Conservation (phyloP, 2,797 vertebrate species). For the Martes flavigula region DNA sequence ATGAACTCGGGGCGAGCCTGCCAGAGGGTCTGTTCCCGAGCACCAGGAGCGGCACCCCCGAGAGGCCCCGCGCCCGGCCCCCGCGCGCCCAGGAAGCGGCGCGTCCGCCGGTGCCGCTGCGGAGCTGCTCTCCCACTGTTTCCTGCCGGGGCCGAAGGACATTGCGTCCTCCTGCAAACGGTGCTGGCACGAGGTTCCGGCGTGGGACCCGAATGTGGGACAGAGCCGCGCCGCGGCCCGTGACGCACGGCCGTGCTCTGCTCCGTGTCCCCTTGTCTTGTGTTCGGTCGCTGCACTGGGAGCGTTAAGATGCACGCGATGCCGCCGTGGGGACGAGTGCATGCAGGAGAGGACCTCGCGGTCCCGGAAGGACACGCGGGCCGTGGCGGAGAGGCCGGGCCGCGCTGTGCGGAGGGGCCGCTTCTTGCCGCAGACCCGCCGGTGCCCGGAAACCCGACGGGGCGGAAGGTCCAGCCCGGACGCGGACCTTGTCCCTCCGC, state of each 20-base stretch:
- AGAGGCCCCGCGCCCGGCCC: rapidly evolving
- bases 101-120: not conserved
- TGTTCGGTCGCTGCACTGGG: not conserved
- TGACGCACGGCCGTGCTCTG: rapidly evolving
- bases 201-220: no score
- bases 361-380: not conserved
- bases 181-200: rapidly evolving
- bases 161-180: rapidly evolving
- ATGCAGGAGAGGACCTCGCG: rapidly evolving
- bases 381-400: not conserved
- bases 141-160: not conserved
- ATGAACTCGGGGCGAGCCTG: not conserved
- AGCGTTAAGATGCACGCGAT: no score
- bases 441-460: rapidly evolving
- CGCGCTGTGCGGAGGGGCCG: rapidly evolving
- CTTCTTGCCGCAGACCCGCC: rapidly evolving
- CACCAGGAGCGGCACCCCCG: rapidly evolving
- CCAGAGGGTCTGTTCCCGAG: not conserved
- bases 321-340: no score
- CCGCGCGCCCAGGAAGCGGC: not conserved
- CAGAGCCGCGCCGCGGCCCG: not conserved
- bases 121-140: not conserved
- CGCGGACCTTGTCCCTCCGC: not conserved
- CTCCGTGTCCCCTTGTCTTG: not conserved
- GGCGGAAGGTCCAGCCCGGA: rapidly evolving